A percentile compares a stretch with the other conserved stretches of the same genome.
Evolutionary conservation across 2,888 invertebrate genomes (phyloP).

Genomic region (Eurytoma californica): DNA sequence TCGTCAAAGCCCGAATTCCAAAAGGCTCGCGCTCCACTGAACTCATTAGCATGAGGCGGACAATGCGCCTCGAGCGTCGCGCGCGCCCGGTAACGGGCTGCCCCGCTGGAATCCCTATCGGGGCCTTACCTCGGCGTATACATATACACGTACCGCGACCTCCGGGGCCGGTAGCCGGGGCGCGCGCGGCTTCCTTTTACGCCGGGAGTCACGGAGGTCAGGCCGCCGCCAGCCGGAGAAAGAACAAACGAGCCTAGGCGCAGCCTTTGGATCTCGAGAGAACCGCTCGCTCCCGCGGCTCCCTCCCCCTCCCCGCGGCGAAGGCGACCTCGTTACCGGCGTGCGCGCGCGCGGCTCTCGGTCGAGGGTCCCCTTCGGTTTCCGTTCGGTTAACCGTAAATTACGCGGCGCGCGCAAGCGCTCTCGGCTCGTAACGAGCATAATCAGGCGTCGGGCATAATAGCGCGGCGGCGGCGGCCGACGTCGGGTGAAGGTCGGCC

Average conservation of each 20-base stretch:
- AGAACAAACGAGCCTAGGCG: conserved; percentile 13
- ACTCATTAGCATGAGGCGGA: conserved; percentile 19
- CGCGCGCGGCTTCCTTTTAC: background rate
- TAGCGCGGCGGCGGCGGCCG: conserved; percentile 41
- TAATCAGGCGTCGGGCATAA: conserved; percentile 68
- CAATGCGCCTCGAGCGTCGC: background rate
- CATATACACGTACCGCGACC: background rate
- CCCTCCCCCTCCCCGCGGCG: background rate
- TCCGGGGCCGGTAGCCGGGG: background rate
- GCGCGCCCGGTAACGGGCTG: background rate
- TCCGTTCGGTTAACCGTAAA: conserved; percentile 74
- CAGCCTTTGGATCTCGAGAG: conserved; percentile 32
- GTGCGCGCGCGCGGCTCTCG: no score
- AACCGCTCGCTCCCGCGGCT: conserved; percentile 59
- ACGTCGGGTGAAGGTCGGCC: conserved; percentile 73
- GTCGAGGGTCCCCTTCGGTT: conserved; percentile 66
- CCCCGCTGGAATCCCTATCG: background rate
- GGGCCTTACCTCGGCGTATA: background rate
- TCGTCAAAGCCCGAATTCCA: no score
- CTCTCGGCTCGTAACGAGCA: conserved; percentile 69
- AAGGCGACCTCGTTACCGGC: conserved; percentile 56
- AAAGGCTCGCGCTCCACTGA: conserved; percentile 10
- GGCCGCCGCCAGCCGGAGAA: conserved; percentile 3
- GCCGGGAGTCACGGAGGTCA: conserved; percentile 1
- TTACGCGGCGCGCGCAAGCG: conserved; percentile 63